Evolutionary conservation across 2,888 invertebrate species (phyloP).

Genomic region (Resseliella maxima): DNA sequence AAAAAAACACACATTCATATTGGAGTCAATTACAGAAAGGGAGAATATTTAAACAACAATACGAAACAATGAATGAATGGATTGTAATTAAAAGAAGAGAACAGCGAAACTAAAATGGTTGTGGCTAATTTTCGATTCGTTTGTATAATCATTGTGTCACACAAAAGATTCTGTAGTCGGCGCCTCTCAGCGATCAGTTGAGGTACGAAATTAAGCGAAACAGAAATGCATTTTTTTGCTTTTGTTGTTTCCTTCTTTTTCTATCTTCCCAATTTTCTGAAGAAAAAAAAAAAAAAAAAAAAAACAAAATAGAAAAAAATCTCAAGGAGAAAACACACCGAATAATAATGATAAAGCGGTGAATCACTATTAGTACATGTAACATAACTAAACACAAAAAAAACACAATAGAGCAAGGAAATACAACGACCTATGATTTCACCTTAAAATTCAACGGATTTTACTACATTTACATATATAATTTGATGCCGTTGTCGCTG

Average conservation of each 20-base stretch:
- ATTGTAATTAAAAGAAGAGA: conserved; percentile 35
- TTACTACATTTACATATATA: not conserved
- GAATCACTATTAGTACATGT: not conserved
- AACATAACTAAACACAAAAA: too few species aligned
- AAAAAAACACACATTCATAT: not conserved
- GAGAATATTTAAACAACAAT: not conserved
- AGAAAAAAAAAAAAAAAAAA: too few species aligned
- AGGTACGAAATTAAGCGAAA: not conserved
- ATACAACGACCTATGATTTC: not conserved
- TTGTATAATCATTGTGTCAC: conserved; percentile 50
- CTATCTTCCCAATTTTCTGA: not conserved
- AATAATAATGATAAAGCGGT: not conserved
- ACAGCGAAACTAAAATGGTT: conserved; percentile 8
- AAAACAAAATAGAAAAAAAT: not conserved
- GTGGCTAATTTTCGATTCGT: not conserved
- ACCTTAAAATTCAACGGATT: not conserved
- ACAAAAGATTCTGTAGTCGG: not conserved
- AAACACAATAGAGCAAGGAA: not conserved
- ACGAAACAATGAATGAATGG: conserved; percentile 24
- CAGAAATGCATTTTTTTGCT: conserved; percentile 18
- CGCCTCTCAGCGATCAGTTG: not conserved
- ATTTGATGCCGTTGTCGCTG: not conserved
- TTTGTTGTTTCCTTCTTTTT: not conserved
- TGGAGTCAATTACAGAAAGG: not conserved
- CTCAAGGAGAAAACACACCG: not conserved